Percentiles rank a stretch among this genome's conserved stretches.
phyloP scores from a whole-genome alignment of 2,113 vertebrate genomes.

The Chelonoidis abingdonii region DNA sequence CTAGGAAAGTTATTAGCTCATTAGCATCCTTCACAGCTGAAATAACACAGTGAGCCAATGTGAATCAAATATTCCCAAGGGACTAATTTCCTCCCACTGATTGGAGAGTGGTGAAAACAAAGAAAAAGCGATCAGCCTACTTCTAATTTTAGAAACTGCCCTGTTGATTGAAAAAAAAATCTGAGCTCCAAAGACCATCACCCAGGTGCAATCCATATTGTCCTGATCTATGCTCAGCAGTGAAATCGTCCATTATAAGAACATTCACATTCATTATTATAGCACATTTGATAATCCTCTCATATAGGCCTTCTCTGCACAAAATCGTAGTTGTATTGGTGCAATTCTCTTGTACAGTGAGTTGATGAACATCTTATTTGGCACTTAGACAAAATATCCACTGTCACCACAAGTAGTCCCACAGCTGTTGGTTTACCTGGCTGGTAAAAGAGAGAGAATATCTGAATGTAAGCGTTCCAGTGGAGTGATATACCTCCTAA shows the following conservation, averaged over 20 bases:
- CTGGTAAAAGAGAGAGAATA: neutral
- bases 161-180: conserved; percentile 18
- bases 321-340: conserved; percentile 23
- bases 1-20: conserved; percentile 69
- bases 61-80: conserved; percentile 41
- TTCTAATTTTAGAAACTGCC: conserved; percentile 48
- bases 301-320: neutral
- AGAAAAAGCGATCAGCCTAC: conserved; percentile 55
- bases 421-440: neutral
- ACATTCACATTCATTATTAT: neutral
- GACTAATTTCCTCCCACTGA: conserved; percentile 64
- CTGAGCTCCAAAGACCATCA: conserved; percentile 38
- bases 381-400: neutral
- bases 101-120: conserved; percentile 70
- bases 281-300: neutral
- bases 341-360: neutral
- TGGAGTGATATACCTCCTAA: neutral
- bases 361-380: neutral
- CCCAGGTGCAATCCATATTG: neutral
- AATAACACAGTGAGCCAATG: conserved; percentile 67
- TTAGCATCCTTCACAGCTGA: conserved; percentile 76
- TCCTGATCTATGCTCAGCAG: conserved; percentile 2
- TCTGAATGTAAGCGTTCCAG: neutral
- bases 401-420: neutral
- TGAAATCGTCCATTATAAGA: neutral